Conservation (phyloP, 2,888 invertebrate species). For the Parascotia fuliginaria region DNA sequence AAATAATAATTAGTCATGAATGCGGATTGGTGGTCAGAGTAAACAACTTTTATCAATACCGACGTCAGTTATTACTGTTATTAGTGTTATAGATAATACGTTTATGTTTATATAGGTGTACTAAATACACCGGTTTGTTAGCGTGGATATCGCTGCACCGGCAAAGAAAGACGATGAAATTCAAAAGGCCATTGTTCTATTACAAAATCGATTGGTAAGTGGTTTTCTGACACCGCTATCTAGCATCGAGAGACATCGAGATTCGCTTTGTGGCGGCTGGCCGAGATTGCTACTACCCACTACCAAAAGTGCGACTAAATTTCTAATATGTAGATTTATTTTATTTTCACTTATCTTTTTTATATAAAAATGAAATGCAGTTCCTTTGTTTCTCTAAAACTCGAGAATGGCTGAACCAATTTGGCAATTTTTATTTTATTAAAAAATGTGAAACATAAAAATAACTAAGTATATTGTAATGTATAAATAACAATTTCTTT, state of each 20-base stretch:
- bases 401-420: too few relatives aligned
- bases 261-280: slow-evolving; percentile 37
- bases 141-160: too few relatives aligned
- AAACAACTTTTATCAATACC: not conserved
- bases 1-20: not conserved
- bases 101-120: too few relatives aligned
- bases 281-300: slow-evolving; percentile 15
- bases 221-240: slow-evolving; percentile 36
- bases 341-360: not conserved
- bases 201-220: slow-evolving; percentile 29
- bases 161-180: too few relatives aligned
- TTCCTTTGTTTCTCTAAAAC: too few relatives aligned
- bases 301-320: slow-evolving; percentile 21
- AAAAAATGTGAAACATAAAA: too few relatives aligned
- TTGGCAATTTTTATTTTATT: too few relatives aligned
- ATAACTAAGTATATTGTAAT: too few relatives aligned
- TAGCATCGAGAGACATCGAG: slow-evolving; percentile 32
- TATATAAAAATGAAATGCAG: too few relatives aligned
- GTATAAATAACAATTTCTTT: too few relatives aligned
- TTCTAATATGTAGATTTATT: not conserved
- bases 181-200: slow-evolving; percentile 26
- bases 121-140: too few relatives aligned
- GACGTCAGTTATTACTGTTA: not conserved
- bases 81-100: too few relatives aligned
- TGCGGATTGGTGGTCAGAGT: not conserved